Conservation (phyloP, 2,113 vertebrate species). For the Aegithalos caudatus region DNA sequence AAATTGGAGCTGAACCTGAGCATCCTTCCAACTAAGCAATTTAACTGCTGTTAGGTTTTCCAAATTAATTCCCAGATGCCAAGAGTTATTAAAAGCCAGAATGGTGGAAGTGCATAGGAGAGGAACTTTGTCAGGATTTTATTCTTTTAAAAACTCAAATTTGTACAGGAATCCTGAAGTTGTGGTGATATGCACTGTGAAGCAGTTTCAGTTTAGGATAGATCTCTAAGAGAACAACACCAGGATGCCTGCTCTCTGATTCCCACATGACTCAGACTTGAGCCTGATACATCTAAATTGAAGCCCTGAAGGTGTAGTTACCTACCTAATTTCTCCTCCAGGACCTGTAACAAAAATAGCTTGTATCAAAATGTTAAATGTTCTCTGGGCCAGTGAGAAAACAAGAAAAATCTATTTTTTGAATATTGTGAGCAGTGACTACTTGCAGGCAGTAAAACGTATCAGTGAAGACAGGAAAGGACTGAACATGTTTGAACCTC, state of each 20-base stretch:
- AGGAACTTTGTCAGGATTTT: background rate
- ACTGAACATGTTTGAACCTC: background rate
- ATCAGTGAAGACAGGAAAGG: background rate
- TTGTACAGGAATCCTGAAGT: background rate
- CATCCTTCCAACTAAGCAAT: background rate
- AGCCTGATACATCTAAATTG: background rate
- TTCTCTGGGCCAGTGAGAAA: background rate
- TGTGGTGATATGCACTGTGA: background rate
- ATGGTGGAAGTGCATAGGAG: background rate
- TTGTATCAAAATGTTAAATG: background rate
- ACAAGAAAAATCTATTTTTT: background rate
- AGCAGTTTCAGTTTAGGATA: background rate
- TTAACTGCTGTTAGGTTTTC: background rate
- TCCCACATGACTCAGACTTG: background rate
- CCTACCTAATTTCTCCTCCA: background rate
- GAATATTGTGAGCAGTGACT: background rate
- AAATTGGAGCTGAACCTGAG: background rate
- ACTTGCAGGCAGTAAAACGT: background rate
- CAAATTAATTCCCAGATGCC: background rate
- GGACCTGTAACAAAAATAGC: background rate
- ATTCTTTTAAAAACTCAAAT: background rate
- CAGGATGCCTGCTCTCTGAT: background rate
- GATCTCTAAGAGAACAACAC: fast-evolving
- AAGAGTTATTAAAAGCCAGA: background rate
- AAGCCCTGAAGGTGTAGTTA: background rate